Evolutionary conservation across 2,888 invertebrate species (phyloP).

Genomic region (Microplitis deprimator): DNA sequence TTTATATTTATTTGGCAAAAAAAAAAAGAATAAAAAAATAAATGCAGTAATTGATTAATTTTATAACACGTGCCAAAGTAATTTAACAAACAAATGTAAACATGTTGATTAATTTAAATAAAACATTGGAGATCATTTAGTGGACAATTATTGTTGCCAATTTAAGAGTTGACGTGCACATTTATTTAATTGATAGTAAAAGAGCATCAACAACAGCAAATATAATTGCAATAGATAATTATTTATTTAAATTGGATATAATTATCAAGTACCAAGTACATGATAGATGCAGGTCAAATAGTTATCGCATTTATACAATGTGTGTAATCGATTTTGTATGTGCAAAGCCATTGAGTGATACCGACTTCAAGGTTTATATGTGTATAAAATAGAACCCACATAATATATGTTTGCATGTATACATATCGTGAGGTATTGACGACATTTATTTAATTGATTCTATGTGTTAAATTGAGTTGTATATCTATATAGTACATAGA

Average conservation of each 20-base stretch:
- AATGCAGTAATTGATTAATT: not conserved
- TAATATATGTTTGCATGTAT: not conserved
- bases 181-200: not conserved
- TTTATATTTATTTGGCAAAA: not conserved
- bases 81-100: not conserved
- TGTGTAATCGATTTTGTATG: slow-evolving; percentile 17
- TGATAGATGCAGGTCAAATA: slow-evolving; percentile 24
- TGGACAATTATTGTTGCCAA: not conserved
- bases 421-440: slow-evolving; percentile 14
- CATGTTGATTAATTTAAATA: not conserved
- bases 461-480: too few species aligned
- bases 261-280: slow-evolving; percentile 15
- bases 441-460: not conserved
- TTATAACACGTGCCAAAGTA: not conserved
- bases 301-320: slow-evolving; percentile 18
- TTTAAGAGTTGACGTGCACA: not conserved
- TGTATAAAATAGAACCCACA: not conserved
- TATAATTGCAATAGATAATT: not conserved
- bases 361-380: slow-evolving; percentile 7
- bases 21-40: slow-evolving; percentile 14
- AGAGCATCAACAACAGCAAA: not conserved
- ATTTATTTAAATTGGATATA: slow-evolving; percentile 11
- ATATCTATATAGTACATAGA: too few species aligned
- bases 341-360: slow-evolving; percentile 30
- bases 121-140: not conserved